Evolutionary conservation across 2,888 invertebrate genomes (phyloP), one percentile per base, ranked within the genome.

Genomic region (Hermaeophaga mercurialis): DNA sequence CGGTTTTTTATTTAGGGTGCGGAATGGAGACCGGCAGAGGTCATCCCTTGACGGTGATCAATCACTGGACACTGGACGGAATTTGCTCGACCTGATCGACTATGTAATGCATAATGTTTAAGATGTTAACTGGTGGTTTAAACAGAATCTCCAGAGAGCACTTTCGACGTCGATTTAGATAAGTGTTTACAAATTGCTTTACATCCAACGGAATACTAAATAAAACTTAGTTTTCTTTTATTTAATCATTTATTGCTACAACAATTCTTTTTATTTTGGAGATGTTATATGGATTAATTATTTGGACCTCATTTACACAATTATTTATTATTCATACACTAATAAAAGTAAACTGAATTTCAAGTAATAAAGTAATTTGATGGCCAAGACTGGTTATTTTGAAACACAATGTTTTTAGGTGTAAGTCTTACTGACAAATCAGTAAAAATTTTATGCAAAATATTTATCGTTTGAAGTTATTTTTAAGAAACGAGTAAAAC

Each of bases 111-210:
- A 73, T 74, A 75, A 75, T 76, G 74, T 75, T 76, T 74, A 77
- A 77, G 77, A 77, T 76, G 76, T 76, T 76, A 76, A 75, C 77
- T 74, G 74, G 74, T 70, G 74, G 74, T 75, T 75, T 76, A 74
- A 74, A 74, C 64, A 68, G 66, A 64, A 68, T 73, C 75, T 75
- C 76, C 62, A 57, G 75, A 73, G 76, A 71, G 71, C 70, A 72
- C 71, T 76, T 74, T 62, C 62, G 64, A 66, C 63, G 66, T 68
- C 66, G 67, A 64, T 66, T 69, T 68, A 71, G 71, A 72, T 72
- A 71, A 70, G 66, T 67, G 68, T 63, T 63, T 66, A 71, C 71
- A 71, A 71, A 72, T 72, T 69, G 67, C 63, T 60, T 56, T 54
- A 44, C 48, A 45, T 43, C 52, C 26, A 3, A 39, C 50, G 59